Base-by-base conservation (phyloP, 64 coral and sea anemone genomes). In the Montipora sp. region DNA sequence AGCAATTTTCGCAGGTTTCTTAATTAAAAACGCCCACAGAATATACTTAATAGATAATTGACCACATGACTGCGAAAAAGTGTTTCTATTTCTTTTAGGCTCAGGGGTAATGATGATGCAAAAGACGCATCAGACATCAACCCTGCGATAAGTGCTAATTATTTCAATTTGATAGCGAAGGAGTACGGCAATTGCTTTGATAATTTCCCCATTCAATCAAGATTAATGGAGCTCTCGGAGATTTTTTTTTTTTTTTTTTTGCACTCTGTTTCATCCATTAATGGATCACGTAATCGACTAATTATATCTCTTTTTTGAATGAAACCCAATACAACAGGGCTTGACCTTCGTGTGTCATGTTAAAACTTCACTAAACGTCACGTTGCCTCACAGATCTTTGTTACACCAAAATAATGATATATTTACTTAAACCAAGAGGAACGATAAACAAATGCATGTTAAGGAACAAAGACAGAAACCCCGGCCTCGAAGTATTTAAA, bases 401-500 rank as follows among this genome's bases (percentile, higher is more conserved):
- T 84, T 3, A 50, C 11, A 48, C 23, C 27, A 36, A 36, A 84
- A 49, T 63, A 65, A 63, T 66, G 67, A 70, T 49, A 49, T 72
- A 71, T 69, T 85, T 50, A 27, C 47, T 71, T 72, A 51, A 43
- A 19, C 18, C 48, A 47, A 85, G n/a, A 18, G 58, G 5, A 66
- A 66, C 58, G 43, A 72, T 65, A 70, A 71, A 48, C 82, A 85
- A 85, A 66, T 23, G 68, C 8, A 72, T 68, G 5, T 13, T 4
- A n/a, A 0, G 18, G 45, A 71, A 23, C 47, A 72, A 71, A n/a
- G 65, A 16, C 45, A 51, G 61, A 8, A 8, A 9, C 15, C 61
- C 82, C 59, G 9, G 45, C 15, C 63, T 8, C 18, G 19, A 85
- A 85, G 20, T 63, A 85, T 85, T 85, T 72, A 50, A 85, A 85